These are phyloP conservation scores for Seriola aureovittata DNA, from an alignment of 2,113 vertebrate species.

Conservation along the genomic window DNA sequence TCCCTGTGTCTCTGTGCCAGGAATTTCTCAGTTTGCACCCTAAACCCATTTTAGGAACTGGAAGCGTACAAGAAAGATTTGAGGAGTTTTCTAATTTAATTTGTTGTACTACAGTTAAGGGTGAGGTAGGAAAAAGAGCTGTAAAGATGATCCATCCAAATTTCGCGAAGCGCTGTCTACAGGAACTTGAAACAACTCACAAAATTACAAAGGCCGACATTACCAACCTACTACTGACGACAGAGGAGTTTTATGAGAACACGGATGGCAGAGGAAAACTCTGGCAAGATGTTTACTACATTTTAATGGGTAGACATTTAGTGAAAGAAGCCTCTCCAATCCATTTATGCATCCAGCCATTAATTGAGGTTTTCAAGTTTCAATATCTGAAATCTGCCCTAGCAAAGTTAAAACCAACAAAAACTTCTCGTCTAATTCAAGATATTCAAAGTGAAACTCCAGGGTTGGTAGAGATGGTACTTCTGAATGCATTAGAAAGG, in stretches of 20 bases:
- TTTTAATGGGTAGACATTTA: conserved; percentile 83
- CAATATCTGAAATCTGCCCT: no score
- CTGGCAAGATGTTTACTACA: conserved; percentile 78
- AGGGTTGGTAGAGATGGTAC: conserved; percentile 67
- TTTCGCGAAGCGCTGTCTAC: conserved; percentile 82
- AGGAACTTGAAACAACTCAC: conserved; percentile 79
- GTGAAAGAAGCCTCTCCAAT: conserved; percentile 85
- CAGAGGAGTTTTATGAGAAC: conserved; percentile 80
- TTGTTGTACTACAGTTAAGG: conserved; percentile 61
- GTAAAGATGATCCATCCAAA: conserved; percentile 85
- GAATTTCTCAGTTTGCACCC: conserved; percentile 82
- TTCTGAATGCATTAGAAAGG: conserved; percentile 77
- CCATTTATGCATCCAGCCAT: background rate
- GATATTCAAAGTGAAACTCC: conserved; percentile 75
- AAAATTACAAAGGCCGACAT: conserved; percentile 80
- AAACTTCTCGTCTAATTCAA: conserved; percentile 69
- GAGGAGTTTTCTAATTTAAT: conserved; percentile 85
- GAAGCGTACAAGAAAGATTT: conserved; percentile 84
- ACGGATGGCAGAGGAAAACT: conserved; percentile 84
- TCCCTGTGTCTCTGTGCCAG: conserved; percentile 87
- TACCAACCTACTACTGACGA: conserved; percentile 74
- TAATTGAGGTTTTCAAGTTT: no score
- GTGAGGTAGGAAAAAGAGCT: conserved; percentile 72
- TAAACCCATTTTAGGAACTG: conserved; percentile 63
- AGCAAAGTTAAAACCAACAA: no score